These are phyloP conservation scores for Chelonus formosanus DNA, from an alignment of 2,888 invertebrate genomes.

Conservation along the genomic window DNA sequence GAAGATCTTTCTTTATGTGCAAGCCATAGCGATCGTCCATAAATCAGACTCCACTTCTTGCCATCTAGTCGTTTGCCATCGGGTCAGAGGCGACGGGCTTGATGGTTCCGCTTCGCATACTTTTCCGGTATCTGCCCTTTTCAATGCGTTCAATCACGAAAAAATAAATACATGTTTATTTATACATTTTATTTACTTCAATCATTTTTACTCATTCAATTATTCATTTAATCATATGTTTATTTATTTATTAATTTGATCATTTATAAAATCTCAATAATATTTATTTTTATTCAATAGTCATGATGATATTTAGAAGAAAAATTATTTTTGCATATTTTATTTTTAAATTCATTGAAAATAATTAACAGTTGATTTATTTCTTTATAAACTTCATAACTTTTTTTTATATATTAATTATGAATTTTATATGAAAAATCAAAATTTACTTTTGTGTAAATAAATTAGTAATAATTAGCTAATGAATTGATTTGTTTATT, in stretches of 20 bases:
- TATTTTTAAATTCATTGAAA: too few relatives aligned
- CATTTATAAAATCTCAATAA: too few relatives aligned
- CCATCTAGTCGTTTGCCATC: constrained; percentile 52
- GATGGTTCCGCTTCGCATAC: constrained; percentile 22
- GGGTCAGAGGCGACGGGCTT: constrained; percentile 14
- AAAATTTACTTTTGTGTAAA: too few relatives aligned
- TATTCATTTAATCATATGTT: constrained; percentile 4
- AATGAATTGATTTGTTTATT: too few relatives aligned
- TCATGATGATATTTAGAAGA: too few relatives aligned
- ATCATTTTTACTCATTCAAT: constrained; percentile 7
- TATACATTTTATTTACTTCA: constrained; percentile 1
- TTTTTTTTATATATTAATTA: neutral
- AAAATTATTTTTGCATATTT: too few relatives aligned
- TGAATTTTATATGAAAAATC: too few relatives aligned
- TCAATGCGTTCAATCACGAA: constrained; percentile 22
- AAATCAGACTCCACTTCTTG: constrained; percentile 60
- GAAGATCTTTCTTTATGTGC: constrained; percentile 49
- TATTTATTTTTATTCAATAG: too few relatives aligned
- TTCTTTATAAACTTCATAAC: neutral
- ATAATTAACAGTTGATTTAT: too few relatives aligned
- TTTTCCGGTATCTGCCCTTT: constrained; percentile 31
- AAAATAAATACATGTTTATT: constrained; percentile 14
- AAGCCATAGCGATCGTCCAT: constrained; percentile 46
- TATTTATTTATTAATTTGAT: neutral
- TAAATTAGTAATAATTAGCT: too few relatives aligned